phyloP scores from a whole-genome alignment of 2,113 vertebrate genomes.

The Solenodon paradoxus region DNA sequence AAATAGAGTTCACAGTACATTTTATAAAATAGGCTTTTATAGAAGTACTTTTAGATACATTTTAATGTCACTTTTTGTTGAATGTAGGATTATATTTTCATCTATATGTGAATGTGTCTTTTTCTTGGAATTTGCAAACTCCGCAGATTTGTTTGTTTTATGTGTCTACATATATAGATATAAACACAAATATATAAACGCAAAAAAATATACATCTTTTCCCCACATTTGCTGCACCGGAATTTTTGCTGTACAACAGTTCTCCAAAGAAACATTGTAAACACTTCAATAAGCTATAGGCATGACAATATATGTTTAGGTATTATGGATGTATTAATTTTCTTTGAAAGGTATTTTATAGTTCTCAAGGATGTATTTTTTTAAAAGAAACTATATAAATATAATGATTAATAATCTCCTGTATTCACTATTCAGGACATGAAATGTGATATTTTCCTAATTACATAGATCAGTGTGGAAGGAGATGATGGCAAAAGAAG shows the following conservation, averaged over 20 bases:
- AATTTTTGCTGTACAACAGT: conserved; percentile 59
- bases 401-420: conserved; percentile 81
- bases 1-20: conserved; percentile 72
- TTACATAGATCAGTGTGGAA: conserved; percentile 77
- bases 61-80: conserved; percentile 68
- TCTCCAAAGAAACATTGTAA: conserved; percentile 50
- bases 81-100: conserved; percentile 51
- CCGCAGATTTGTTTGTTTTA: conserved; percentile 24
- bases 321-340: conserved; percentile 72
- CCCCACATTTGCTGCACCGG: neutral
- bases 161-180: neutral
- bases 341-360: conserved; percentile 71
- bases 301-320: conserved; percentile 55
- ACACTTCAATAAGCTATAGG: conserved; percentile 54
- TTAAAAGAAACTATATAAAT: conserved; percentile 81
- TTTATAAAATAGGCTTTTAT: conserved; percentile 68
- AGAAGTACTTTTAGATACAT: conserved; percentile 60
- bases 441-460: conserved; percentile 81
- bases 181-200: neutral
- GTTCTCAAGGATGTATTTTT: conserved; percentile 79
- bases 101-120: conserved; percentile 8
- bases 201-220: neutral
- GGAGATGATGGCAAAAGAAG: conserved; percentile 75
- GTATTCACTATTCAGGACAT: conserved; percentile 73
- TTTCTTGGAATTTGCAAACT: neutral